phyloP scores from a whole-genome alignment of 1,140 invertebrate genomes.

The Brachionus angularis region DNA sequence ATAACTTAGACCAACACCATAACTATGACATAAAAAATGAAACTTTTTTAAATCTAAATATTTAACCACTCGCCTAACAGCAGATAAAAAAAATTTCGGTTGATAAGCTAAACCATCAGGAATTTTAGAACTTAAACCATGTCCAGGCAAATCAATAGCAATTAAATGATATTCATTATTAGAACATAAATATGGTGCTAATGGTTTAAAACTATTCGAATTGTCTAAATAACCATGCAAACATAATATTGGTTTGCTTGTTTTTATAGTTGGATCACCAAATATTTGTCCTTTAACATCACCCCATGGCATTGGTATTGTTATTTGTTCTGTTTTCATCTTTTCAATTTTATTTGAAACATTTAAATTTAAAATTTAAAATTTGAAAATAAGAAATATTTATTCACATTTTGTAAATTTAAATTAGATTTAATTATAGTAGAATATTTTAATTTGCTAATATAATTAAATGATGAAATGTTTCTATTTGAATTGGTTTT shows the following conservation, averaged over 20 bases:
- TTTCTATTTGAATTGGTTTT: no score
- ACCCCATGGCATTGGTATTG: constrained; percentile 37
- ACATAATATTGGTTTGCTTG: background rate
- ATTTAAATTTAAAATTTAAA: no score
- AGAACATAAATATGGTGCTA: constrained; percentile 25
- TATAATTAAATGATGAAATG: no score
- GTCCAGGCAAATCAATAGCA: constrained; percentile 32
- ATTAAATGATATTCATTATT: constrained; percentile 20
- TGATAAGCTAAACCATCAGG: constrained; percentile 27
- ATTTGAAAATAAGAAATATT: no score
- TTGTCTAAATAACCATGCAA: constrained; percentile 41
- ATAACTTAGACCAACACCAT: constrained; percentile 37
- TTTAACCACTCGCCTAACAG: constrained; percentile 20
- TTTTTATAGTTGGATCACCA: constrained; percentile 22
- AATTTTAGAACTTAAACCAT: constrained; percentile 42
- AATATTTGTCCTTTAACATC: constrained; percentile 35
- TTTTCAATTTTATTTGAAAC: no score
- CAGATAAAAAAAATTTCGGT: constrained; percentile 27
- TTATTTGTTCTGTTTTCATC: constrained; percentile 18
- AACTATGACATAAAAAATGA: constrained; percentile 37
- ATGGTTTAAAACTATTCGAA: constrained; percentile 40
- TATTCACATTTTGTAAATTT: no score
- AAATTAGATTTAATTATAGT: no score
- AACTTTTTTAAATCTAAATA: constrained; percentile 17
- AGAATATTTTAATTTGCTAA: no score